Evolutionary conservation across 30 jellyfish, hydroid and myxozoan genomes (phyloP), one percentile per base, ranked within the genome.

Genomic region (Nemopilema nomurai): DNA sequence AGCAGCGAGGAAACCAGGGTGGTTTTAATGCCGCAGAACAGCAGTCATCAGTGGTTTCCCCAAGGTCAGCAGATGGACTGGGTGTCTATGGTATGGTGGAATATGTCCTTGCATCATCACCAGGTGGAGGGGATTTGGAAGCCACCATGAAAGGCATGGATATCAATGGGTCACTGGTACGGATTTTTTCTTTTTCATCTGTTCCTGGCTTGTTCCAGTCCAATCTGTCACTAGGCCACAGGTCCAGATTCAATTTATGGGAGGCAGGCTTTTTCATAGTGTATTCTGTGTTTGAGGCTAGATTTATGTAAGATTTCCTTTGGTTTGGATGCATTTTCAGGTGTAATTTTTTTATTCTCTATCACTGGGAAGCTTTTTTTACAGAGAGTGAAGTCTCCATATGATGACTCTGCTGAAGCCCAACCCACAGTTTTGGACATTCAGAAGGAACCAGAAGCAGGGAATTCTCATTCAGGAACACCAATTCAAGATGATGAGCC

Each of bases 81-180:
- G 97, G 97, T 49, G 99, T 89, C n/a, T 90, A 85, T 53, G 87
- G 96, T 70, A 94, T 94, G 99, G 99, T 94, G 29, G 99, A 94
- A 67, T 94, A 94, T 85, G 99, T 94, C 17, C 87, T 94, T 52
- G 99, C 99, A 13, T 94, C 99, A 1, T 94, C 99, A 20, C 99
- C 99, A 6, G 99, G 99, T 21, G 99, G 99, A 19, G 96, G 89
- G 67, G 99, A 94, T 68, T 66, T 94, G 33, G 99, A 94, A 31
- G 87, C 81, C 20, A 70, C 97, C 3, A 89, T 94, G 96, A 94
- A 94, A 62, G 97, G 87, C 69, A 89, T 92, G 95, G 88, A 91
- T 71, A 83, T 91, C 73, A 85, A 85, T 84, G 93, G 96, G 0
- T 50, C 79, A 8, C 21, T 89, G 93, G 97, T 89, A 68, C 25